phyloP scores from a whole-genome alignment of 2,797 vertebrate genomes.

The Gila robusta region DNA sequence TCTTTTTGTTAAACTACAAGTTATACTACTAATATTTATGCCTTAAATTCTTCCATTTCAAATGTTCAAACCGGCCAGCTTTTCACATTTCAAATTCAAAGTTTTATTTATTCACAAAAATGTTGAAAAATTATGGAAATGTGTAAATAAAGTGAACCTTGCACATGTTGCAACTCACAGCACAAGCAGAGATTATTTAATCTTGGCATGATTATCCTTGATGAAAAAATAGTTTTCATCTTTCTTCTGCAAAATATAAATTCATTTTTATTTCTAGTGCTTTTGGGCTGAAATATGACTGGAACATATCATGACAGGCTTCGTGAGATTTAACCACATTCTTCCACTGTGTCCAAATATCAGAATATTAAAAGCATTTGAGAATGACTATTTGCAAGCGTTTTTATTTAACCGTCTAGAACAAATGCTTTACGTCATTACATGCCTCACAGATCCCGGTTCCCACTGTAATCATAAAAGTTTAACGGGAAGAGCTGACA shows the following conservation, averaged over 20 bases:
- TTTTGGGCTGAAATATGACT: neutral
- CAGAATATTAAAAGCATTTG: constrained; percentile 2
- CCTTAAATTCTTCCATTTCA: neutral
- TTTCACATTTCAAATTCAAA: neutral
- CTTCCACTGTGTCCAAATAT: neutral
- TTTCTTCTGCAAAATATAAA: neutral
- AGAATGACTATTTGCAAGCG: neutral
- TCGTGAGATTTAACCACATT: constrained; percentile 18
- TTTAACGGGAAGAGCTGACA: constrained; percentile 19
- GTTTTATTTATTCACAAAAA: neutral
- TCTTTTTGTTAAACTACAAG: neutral
- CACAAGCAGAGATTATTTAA: neutral
- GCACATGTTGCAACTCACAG: neutral
- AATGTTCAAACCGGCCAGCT: neutral
- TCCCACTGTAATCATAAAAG: neutral
- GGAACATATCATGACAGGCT: constrained; percentile 5
- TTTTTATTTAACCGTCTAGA: neutral
- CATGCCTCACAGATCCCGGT: neutral
- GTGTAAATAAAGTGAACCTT: neutral
- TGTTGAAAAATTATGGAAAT: neutral
- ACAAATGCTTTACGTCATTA: constrained; percentile 7
- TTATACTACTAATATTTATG: neutral
- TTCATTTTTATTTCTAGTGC: neutral
- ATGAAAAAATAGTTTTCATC: neutral
- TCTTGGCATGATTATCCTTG: neutral